Evolutionary conservation across 2,113 vertebrate genomes (phyloP).

Genomic region (Nerophis ophidion): DNA sequence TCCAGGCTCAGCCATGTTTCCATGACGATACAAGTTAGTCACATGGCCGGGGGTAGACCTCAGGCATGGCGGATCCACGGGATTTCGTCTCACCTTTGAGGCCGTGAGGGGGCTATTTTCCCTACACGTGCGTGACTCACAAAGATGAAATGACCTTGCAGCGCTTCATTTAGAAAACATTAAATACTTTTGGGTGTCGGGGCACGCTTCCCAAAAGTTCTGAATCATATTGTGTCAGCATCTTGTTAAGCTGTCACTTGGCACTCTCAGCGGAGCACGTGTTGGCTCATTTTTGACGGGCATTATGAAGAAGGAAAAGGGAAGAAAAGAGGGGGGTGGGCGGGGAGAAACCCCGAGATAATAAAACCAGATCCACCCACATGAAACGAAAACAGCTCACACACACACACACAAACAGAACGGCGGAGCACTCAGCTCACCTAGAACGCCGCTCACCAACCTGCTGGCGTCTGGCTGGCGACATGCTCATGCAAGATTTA

Average conservation of each 20-base stretch:
- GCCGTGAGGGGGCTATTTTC: background rate
- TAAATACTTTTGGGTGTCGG: background rate
- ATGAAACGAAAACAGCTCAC: constrained; percentile 59
- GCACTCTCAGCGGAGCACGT: constrained; percentile 36
- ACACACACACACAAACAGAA: constrained; percentile 49
- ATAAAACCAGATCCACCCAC: constrained; percentile 64
- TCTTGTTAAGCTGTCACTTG: constrained; percentile 29
- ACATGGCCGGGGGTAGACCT: constrained; percentile 51
- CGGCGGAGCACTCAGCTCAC: constrained; percentile 38
- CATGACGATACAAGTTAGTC: constrained; percentile 65
- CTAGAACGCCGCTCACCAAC: constrained; percentile 20
- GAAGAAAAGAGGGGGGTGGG: constrained; percentile 40
- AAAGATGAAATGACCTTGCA: background rate
- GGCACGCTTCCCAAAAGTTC: constrained; percentile 2
- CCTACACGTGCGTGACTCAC: background rate
- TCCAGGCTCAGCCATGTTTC: constrained; percentile 67
- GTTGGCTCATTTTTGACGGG: constrained; percentile 49
- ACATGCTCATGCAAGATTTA: constrained; percentile 69
- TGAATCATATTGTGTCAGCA: constrained; percentile 22
- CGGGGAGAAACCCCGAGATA: background rate
- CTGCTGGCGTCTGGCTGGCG: constrained; percentile 42
- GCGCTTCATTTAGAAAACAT: constrained; percentile 3
- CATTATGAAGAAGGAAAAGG: constrained; percentile 59
- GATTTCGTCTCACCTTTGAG: constrained; percentile 30
- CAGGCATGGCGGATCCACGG: constrained; percentile 30